Evolutionary conservation across 2,888 invertebrate genomes (phyloP).

Genomic region (Ornithoptera alexandrae): DNA sequence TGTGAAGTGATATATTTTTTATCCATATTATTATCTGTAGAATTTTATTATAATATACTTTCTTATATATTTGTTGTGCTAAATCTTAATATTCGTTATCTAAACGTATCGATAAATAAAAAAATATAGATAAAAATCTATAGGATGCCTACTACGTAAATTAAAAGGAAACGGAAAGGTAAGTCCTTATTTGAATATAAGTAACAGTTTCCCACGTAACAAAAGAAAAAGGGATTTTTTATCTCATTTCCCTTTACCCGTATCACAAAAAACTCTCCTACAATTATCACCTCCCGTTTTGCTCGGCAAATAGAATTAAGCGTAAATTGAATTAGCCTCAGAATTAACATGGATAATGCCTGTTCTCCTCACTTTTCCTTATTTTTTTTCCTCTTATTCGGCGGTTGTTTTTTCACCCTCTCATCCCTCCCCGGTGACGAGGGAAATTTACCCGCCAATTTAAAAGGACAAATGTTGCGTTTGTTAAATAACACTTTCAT

Average conservation of each 20-base stretch:
- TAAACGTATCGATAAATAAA: no score
- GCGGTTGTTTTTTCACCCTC: constrained; percentile 54
- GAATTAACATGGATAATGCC: constrained; percentile 79
- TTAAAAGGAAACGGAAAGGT: not conserved
- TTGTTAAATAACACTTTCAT: constrained; percentile 41
- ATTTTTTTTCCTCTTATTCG: constrained; percentile 64
- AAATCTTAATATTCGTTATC: no score
- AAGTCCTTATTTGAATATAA: constrained; percentile 13
- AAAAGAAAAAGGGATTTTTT: constrained; percentile 50
- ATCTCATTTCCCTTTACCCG: constrained; percentile 45
- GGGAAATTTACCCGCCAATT: constrained; percentile 58
- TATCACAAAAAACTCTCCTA: constrained; percentile 65
- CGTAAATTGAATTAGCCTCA: constrained; percentile 76
- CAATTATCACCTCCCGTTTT: constrained; percentile 78
- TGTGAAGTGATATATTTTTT: constrained; percentile 24
- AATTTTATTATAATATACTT: no score
- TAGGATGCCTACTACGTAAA: no score
- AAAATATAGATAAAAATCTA: no score
- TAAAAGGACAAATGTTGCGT: constrained; percentile 41
- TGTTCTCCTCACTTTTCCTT: constrained; percentile 63
- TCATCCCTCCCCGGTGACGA: constrained; percentile 48
- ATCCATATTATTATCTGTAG: no score
- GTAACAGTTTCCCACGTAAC: constrained; percentile 45
- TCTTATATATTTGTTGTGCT: no score
- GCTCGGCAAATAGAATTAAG: constrained; percentile 78